Evolutionary conservation across 2,888 invertebrate species (phyloP), one percentile per base, ranked within the genome.

Genomic region (Rotaria socialis): DNA sequence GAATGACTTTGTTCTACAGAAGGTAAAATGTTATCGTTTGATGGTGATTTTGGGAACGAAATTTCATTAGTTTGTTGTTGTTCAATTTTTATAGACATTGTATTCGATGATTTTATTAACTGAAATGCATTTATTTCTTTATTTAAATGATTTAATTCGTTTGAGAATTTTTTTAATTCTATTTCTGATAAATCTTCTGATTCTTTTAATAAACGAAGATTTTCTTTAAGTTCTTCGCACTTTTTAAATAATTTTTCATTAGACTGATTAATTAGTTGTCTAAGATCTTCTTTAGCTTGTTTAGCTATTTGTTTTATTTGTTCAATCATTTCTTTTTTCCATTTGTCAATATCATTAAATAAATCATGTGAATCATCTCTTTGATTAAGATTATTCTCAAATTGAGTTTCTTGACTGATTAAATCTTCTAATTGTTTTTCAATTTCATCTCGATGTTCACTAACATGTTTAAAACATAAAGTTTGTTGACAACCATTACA

Each of bases 401-500:
- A n/a, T 67, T 67, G 67, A 67, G 8, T 8, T 67, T 67, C 19
- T 27, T 67, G 27, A 41, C 41, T 16, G 19, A 74, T 74, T 74
- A 74, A 41, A 74, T 74, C 19, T 19, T 74, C 74, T 41, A 74
- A 41, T 19, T 74, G 16, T 41, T 16, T 74, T 19, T 41, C 74
- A 16, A 74, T 4, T 74, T 74, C 74, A 19, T 41, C 6, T 41
- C 11, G 41, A 74, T 74, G 74, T 41, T 74, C 74, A 74, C 27
- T 74, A 16, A 41, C 41, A 74, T 41, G 41, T 74, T 74, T 74
- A 19, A 35, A 41, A 74, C 74, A 74, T 41, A 74, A 41, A 6
- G 22, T 74, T 41, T 74, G 22, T 41, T 74, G 41, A 74, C 74
- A 74, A 19, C 74, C 74, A 41, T 41, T 74, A 74, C 74, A 74